phyloP scores from a whole-genome alignment of 2,888 invertebrate genomes.

The Tridacna crocea region DNA sequence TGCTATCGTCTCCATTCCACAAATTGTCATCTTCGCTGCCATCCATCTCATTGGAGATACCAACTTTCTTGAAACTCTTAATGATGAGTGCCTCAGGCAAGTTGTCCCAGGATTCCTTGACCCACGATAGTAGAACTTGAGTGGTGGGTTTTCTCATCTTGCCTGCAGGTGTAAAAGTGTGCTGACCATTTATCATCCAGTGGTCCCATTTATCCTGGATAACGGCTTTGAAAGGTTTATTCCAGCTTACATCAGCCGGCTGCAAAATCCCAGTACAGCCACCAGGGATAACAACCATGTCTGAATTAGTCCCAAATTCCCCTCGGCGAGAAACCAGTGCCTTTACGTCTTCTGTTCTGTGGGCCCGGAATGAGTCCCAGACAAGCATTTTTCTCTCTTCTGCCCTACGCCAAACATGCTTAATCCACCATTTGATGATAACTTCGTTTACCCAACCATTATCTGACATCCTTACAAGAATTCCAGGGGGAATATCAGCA shows the following conservation, averaged over 20 bases:
- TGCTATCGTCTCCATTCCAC: slow-evolving; percentile 20
- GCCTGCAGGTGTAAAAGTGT: slow-evolving; percentile 7
- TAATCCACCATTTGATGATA: slow-evolving; percentile 34
- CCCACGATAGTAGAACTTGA: slow-evolving; percentile 20
- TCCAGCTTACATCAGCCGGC: slow-evolving; percentile 36
- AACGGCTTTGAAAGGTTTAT: slow-evolving; percentile 24
- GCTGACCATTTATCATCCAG: slow-evolving; percentile 24
- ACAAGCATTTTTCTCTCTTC: slow-evolving; percentile 12
- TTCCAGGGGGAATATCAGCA: slow-evolving; percentile 23
- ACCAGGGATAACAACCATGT: slow-evolving; percentile 35
- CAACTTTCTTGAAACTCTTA: slow-evolving; percentile 26
- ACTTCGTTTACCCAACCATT: slow-evolving; percentile 38
- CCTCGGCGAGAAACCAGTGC: slow-evolving; percentile 16
- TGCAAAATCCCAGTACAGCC: slow-evolving; percentile 29
- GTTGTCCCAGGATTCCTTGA: slow-evolving; percentile 24
- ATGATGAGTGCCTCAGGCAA: not conserved
- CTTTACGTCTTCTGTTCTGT: slow-evolving; percentile 29
- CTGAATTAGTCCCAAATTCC: slow-evolving; percentile 25
- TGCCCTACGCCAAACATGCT: slow-evolving; percentile 21
- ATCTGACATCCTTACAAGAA: slow-evolving; percentile 30
- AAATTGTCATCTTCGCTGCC: slow-evolving; percentile 24
- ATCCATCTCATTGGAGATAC: slow-evolving; percentile 25
- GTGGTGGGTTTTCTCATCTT: slow-evolving; percentile 14
- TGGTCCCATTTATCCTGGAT: slow-evolving; percentile 28
- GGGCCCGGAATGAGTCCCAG: slow-evolving; percentile 32